A percentile compares a stretch with the other conserved stretches of the same genome.
Evolutionary conservation across 1,140 invertebrate genomes (phyloP).

Genomic region (Ips nitidus): DNA sequence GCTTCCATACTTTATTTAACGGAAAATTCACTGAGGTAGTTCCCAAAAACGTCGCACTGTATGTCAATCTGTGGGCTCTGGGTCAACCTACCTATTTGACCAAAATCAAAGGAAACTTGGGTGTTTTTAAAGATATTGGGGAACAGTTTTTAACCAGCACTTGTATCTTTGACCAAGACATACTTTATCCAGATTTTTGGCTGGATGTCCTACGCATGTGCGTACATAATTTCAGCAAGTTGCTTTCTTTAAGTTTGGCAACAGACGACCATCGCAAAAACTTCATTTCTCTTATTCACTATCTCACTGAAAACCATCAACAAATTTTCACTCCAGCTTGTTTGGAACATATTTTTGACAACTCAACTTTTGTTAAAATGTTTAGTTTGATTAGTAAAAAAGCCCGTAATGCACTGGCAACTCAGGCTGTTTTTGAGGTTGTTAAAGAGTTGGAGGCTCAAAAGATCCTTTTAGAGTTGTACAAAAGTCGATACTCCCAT

Average conservation of each 20-base stretch:
- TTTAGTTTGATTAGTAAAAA: slow-evolving; percentile 51
- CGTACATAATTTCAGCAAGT: slow-evolving; percentile 41
- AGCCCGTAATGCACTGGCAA: background rate
- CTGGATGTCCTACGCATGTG: slow-evolving; percentile 40
- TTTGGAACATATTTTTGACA: slow-evolving; percentile 30
- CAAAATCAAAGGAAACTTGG: slow-evolving; percentile 38
- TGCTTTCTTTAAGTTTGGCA: slow-evolving; percentile 1
- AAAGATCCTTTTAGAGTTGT: slow-evolving; percentile 1
- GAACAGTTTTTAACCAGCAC: slow-evolving; percentile 31
- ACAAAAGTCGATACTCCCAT: background rate
- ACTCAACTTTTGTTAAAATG: slow-evolving; percentile 54
- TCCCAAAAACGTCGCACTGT: slow-evolving; percentile 20
- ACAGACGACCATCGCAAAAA: slow-evolving; percentile 13
- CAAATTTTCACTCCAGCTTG: slow-evolving; percentile 15
- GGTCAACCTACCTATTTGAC: slow-evolving; percentile 12
- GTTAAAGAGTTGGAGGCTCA: slow-evolving; percentile 8
- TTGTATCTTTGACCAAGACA: slow-evolving; percentile 13
- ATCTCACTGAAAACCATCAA: background rate
- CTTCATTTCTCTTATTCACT: slow-evolving; percentile 10
- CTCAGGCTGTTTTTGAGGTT: background rate
- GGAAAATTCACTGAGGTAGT: slow-evolving; percentile 2
- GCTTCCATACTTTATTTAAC: slow-evolving; percentile 37
- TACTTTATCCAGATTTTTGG: slow-evolving; percentile 33
- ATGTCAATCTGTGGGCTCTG: slow-evolving; percentile 13
- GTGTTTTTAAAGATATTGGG: slow-evolving; percentile 27